These are phyloP conservation scores for Tromatobia lineatoria DNA, from an alignment of 2,888 invertebrate genomes.

Conservation along the genomic window DNA sequence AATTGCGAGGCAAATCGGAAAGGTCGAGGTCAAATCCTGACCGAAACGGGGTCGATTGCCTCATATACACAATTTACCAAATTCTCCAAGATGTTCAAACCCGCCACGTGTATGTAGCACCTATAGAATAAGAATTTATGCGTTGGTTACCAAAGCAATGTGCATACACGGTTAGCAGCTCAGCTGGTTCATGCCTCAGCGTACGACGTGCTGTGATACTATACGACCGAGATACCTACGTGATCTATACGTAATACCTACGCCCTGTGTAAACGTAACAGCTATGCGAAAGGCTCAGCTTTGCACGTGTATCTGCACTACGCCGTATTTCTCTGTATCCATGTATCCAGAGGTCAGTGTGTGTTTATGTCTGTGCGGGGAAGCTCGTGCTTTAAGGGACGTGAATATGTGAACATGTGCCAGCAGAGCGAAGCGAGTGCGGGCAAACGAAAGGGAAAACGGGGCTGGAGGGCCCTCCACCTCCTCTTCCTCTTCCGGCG, in stretches of 20 bases:
- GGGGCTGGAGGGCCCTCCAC: constrained; percentile 75
- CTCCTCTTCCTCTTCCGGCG: constrained; percentile 55
- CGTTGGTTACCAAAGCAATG: not conserved
- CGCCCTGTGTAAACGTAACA: not conserved
- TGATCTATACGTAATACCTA: not conserved
- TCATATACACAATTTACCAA: no score
- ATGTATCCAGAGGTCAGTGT: constrained; percentile 5
- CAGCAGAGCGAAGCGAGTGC: constrained; percentile 71
- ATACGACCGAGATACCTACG: not conserved
- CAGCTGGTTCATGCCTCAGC: not conserved
- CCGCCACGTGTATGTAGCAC: not conserved
- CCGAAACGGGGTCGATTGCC: no score
- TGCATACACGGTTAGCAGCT: not conserved
- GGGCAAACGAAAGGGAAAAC: constrained; percentile 81
- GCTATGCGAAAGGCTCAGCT: not conserved
- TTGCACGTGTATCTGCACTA: not conserved
- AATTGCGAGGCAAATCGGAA: no score
- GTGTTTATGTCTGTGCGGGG: constrained; percentile 56
- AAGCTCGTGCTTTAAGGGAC: constrained; percentile 49
- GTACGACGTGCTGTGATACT: not conserved
- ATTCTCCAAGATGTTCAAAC: not conserved
- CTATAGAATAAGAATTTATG: not conserved
- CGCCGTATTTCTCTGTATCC: constrained; percentile 8
- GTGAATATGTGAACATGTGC: constrained; percentile 79
- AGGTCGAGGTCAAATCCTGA: no score